Evolutionary conservation across 2,113 vertebrate species (phyloP).

Genomic region (Eubucco bourcierii): DNA sequence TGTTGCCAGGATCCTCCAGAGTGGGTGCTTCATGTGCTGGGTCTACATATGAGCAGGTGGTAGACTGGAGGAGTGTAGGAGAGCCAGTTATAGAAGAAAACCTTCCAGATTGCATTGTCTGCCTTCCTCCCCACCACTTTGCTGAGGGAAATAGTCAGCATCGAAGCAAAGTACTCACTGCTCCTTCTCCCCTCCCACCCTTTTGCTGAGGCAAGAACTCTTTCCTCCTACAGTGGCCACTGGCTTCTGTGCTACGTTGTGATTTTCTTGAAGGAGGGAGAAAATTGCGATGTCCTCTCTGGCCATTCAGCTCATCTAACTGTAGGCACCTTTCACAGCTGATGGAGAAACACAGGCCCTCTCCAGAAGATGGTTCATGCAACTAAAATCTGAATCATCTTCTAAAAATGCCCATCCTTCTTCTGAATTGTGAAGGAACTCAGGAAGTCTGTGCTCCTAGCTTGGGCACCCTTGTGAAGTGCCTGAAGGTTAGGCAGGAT

Average conservation of each 20-base stretch:
- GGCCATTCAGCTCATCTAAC: not conserved
- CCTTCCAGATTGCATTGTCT: conserved; percentile 70
- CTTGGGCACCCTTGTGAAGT: not conserved
- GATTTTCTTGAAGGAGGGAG: not conserved
- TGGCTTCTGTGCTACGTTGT: not conserved
- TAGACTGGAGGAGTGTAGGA: conserved; percentile 70
- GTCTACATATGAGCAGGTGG: conserved; percentile 56
- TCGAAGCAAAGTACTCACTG: conserved; percentile 33
- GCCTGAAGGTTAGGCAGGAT: not conserved
- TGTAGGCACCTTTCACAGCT: not conserved
- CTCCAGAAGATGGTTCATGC: not conserved
- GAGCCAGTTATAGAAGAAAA: not conserved
- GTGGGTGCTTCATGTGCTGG: conserved; percentile 51
- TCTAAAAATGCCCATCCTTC: not conserved
- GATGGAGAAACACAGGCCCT: not conserved
- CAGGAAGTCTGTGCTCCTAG: not conserved
- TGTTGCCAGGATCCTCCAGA: conserved; percentile 19
- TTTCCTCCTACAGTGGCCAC: not conserved
- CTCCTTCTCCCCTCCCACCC: conserved; percentile 53
- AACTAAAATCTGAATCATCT: not conserved
- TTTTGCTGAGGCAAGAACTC: conserved; percentile 47
- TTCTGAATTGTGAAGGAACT: not conserved
- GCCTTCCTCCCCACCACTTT: conserved; percentile 16
- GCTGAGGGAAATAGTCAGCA: conserved; percentile 39
- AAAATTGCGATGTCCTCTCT: not conserved